A percentile compares a stretch with the other conserved stretches of the same genome.
Conservation (phyloP, 2,888 invertebrate genomes). For the Luperina testacea region DNA sequence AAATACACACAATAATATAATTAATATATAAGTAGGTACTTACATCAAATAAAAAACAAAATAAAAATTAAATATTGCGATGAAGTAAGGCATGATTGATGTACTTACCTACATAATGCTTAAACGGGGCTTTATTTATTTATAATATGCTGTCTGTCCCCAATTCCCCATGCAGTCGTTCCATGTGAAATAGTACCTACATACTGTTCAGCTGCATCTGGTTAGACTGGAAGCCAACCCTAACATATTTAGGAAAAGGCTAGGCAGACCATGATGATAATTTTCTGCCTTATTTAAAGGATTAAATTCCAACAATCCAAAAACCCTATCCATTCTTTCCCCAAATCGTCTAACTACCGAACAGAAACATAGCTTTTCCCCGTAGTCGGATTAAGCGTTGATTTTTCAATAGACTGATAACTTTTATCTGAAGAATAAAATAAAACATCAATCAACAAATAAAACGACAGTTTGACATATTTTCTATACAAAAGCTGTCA, state of each 20-base stretch:
- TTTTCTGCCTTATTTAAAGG: not conserved
- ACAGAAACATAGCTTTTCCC: not conserved
- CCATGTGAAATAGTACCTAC: not conserved
- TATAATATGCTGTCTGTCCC: not conserved
- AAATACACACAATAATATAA: not conserved
- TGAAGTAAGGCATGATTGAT: not conserved
- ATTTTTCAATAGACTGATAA: too few species aligned
- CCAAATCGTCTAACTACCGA: not conserved
- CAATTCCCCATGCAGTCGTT: not conserved
- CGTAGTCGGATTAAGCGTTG: not conserved
- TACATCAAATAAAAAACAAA: too few species aligned
- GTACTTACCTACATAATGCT: not conserved
- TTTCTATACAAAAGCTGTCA: too few species aligned
- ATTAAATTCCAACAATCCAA: not conserved
- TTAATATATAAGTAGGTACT: too few species aligned
- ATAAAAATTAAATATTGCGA: too few species aligned
- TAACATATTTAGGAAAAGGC: not conserved
- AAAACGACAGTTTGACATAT: too few species aligned
- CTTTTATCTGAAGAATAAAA: too few species aligned
- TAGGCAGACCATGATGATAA: not conserved
- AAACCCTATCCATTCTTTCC: not conserved
- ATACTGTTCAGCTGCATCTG: not conserved
- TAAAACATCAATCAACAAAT: too few species aligned
- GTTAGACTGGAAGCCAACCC: not conserved
- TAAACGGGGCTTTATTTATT: not conserved